phyloP scores from a whole-genome alignment of 2,113 vertebrate genomes.

The Terrapene triunguis region DNA sequence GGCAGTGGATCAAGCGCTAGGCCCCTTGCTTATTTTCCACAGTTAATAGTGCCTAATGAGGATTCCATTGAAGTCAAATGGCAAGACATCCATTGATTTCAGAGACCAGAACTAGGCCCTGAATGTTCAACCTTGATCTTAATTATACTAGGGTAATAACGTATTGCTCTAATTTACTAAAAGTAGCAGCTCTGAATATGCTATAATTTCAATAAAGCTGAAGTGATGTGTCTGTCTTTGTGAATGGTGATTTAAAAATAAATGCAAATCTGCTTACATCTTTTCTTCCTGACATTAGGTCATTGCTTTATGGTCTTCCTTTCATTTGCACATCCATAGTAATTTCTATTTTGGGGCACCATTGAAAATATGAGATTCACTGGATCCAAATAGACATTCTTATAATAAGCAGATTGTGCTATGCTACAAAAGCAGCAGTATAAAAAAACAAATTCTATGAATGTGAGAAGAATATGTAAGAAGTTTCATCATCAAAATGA shows the following conservation, averaged over 20 bases:
- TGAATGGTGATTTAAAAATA: constrained; percentile 79
- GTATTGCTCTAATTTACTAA: constrained; percentile 76
- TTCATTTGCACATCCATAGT: constrained; percentile 79
- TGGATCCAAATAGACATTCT: constrained; percentile 76
- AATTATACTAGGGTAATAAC: constrained; percentile 75
- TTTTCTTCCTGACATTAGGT: constrained; percentile 81
- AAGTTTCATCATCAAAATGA: constrained; percentile 74
- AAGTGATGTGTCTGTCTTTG: constrained; percentile 76
- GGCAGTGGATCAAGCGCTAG: not conserved
- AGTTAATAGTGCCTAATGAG: constrained; percentile 24
- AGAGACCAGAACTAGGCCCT: constrained; percentile 24
- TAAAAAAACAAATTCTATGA: constrained; percentile 75
- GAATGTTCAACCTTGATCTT: constrained; percentile 68
- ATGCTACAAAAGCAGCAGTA: constrained; percentile 74
- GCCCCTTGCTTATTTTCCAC: constrained; percentile 32
- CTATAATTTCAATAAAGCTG: constrained; percentile 65
- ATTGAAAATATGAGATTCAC: constrained; percentile 78
- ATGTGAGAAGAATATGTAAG: constrained; percentile 73
- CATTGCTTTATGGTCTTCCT: constrained; percentile 79
- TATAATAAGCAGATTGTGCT: constrained; percentile 69
- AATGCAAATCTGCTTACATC: constrained; percentile 80
- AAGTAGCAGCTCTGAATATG: constrained; percentile 79
- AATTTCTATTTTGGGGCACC: constrained; percentile 79
- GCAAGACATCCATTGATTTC: constrained; percentile 40
- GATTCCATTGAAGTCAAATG: constrained; percentile 70